Base-by-base conservation (phyloP, 2,113 vertebrate species). In the Solea senegalensis region DNA sequence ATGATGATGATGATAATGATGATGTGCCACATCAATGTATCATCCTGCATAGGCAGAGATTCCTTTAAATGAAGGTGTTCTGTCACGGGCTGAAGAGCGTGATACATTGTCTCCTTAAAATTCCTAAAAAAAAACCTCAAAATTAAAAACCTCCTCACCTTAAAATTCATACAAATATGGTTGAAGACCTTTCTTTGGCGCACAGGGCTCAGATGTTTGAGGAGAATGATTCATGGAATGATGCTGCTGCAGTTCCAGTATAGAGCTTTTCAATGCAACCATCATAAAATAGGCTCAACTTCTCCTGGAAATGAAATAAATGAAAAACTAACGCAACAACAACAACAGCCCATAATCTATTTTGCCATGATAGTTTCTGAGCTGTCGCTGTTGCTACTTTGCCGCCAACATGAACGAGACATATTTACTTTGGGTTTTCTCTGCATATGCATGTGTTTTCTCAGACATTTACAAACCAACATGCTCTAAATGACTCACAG, bases 401-500 rank as follows among this genome's bases (percentile, higher is more conserved):
- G n/a, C 15, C n/a, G 26, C 6, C 9, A 5, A 5, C 2, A 43
- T 21, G 34, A 21, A 13, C 15, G 44, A 66, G 15, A 9, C n/a
- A 46, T 59, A 14, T 40, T 21, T 21, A 1, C 12, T 34, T 13
- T 21, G 10, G 7, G 21, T 21, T 8, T 43, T 8, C 70, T 63
- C 43, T 8, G n/a, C 48, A 6, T 40, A 11, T 64, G 80, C 28
- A 16, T 74, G 63, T 69, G 77, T 55, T 67, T 75, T 73, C n/a
- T 67, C 44, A 64, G 15, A 68, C 54, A 49, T 66, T 48, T 60
- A 41, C 49, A 67, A 52, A 46, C 69, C 57, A 60, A 14, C n/a
- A 10, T 56, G 72, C 74, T 75, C 63, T 73, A 52, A 82, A 82
- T 74, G 76, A 85, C 56, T 87, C 83, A 86, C 56, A 72, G 81